Base-by-base conservation (phyloP, 2,113 vertebrate genomes). In the Caloenas nicobarica region DNA sequence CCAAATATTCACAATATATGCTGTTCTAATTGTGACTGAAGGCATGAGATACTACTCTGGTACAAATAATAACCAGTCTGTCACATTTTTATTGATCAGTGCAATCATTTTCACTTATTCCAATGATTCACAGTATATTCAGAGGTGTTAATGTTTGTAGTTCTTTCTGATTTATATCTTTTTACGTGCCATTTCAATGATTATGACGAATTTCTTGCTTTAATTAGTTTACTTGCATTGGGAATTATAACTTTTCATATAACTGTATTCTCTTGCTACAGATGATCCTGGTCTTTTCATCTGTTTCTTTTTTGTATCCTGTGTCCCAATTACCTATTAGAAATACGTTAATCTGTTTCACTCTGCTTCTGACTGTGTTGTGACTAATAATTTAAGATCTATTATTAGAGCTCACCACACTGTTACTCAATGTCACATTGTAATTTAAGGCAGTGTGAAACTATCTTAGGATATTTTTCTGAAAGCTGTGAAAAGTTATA, bases 331-430 rank as follows among this genome's bases (percentile, higher is more conserved):
- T 97, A 90, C 84, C 89, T 78, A 15, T 72, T 77, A 72, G 78
- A 81, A 94, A 69, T 28, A 50, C 16, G 50, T 93, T 64, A 76
- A 82, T 94, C 76, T 60, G 65, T 95, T 84, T 89, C 65, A 16
- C 71, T 79, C 57, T 82, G 62, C 93, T 90, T 86, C 93, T 94
- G 91, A 93, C 86, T 66, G 64, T 85, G 88, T 81, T 61, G 93
- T 97, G 97, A 97, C 97, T 97, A 90, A 95, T 95, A 88, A 74
- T 89, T 87, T 78, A 91, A 83, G 74, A 84, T 95, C 94, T 97
- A 97, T 97, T 97, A 97, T 97, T 97, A 95, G 95, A 96, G 65
- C 68, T 84, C n/a, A 92, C 84, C 91, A 87, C 84, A 54, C 84
- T 87, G 44, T 96, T 91, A 95, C 84, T 96, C 95, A 97, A 95